Base-by-base conservation (phyloP, 2,797 vertebrate genomes). In the Selene dorsalis region DNA sequence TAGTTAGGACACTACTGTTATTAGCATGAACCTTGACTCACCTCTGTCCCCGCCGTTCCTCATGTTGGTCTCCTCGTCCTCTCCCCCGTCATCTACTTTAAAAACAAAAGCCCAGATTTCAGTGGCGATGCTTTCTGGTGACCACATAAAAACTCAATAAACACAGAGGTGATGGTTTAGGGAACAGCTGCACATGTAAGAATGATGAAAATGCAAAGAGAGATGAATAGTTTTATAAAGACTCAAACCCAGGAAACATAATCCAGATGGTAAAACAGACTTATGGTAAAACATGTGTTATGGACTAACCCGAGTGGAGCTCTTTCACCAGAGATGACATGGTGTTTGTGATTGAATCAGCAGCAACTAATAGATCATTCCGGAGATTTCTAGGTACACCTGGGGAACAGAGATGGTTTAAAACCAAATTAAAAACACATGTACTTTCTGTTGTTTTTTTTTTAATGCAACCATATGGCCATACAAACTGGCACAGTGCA, bases 291-390 rank as follows among this genome's bases (percentile, higher is more conserved):
- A 55, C 20, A 20, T 39, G 43, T 57, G 57, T 1, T 61, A 8
- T 11, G 8, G 50, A 71, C 94, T 24, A 91, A 99, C 98, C 98
- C 75, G 97, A 98, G 80, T 98, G 98, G 0, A 99, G 97, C 88
- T 99, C 98, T 92, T 99, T 99, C 90, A 99, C 97, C 93, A 99
- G 94, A 0, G 97, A 99, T 0, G 97, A 98, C 98, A 99, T 96
- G 82, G 98, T 99, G 94, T 98, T 98, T 88, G 98, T 99, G 91
- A 99, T 99, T 48, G 97, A 99, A 72, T 99, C 98, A 2, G 98
- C 98, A 1, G 98, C 98, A 68, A 99, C 98, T 93, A 99, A 94
- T 82, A 99, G 95, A 90, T 99, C 98, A 0, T 96, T 98, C 73
- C 94, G 97, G 74, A 99, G 97, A 93, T 99, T 98, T 92, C 98